A percentile compares a stretch with the other conserved stretches of the same genome.
Evolutionary conservation across 2,888 invertebrate species (phyloP).

Genomic region (Athripsodes cinereus): DNA sequence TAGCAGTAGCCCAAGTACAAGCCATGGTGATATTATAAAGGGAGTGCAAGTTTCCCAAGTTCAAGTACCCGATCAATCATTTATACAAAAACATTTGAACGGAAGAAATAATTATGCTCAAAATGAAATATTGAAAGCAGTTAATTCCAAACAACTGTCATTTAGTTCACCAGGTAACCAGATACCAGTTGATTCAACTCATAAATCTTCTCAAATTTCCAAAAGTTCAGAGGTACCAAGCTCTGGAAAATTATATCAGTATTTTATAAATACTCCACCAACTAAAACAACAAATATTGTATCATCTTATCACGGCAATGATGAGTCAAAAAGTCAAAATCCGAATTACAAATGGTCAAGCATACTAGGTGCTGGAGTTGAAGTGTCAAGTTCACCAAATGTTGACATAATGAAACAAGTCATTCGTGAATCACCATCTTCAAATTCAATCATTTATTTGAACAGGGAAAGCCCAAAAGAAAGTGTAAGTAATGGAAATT

Average conservation of each 20-base stretch:
- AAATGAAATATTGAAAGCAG: conserved; percentile 4
- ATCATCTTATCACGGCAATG: conserved; percentile 11
- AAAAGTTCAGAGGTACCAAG: conserved; percentile 5
- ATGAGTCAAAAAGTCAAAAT: conserved; percentile 4
- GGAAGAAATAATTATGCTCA: background rate
- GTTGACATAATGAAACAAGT: background rate
- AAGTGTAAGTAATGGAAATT: conserved; percentile 14
- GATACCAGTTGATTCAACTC: conserved; percentile 2
- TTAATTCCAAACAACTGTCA: background rate
- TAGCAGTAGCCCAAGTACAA: conserved; percentile 10
- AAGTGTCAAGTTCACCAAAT: conserved; percentile 16
- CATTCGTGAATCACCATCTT: conserved; percentile 6
- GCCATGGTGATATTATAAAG: conserved; percentile 22
- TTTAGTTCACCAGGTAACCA: conserved; percentile 6
- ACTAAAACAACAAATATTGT: conserved; percentile 5
- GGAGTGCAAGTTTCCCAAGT: conserved; percentile 24
- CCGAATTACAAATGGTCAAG: conserved; percentile 20
- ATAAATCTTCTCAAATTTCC: conserved; percentile 18
- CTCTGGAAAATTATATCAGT: background rate
- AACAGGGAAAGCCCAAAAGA: background rate
- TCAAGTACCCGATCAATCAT: conserved; percentile 19
- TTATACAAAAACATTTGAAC: conserved; percentile 5
- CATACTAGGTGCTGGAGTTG: conserved; percentile 16
- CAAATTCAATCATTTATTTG: conserved; percentile 17
- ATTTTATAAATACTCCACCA: conserved; percentile 4